A percentile compares a stretch with the other conserved stretches of the same genome.
Conservation (phyloP, 1,140 invertebrate genomes). For the Nomia melanderi region DNA sequence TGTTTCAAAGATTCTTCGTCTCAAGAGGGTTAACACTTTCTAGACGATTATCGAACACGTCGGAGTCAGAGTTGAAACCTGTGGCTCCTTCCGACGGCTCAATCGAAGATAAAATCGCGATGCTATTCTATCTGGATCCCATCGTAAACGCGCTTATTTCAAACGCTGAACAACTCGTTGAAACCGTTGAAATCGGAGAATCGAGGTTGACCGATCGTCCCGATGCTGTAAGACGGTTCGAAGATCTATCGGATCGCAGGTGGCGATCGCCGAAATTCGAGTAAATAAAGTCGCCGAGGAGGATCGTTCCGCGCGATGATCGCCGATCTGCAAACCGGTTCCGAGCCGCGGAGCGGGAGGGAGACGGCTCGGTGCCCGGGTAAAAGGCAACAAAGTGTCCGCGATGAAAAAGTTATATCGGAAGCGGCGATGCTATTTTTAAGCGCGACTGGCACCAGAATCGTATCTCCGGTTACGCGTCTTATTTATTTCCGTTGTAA, state of each 20-base stretch:
- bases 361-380: not conserved
- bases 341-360: not conserved
- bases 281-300: not conserved
- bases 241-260: not conserved
- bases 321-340: not conserved
- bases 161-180: too few species aligned
- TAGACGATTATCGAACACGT: too few species aligned
- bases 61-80: too few species aligned
- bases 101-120: too few species aligned
- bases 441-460: not conserved
- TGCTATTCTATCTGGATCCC: too few species aligned
- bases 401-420: constrained; percentile 29
- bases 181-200: too few species aligned
- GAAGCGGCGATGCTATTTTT: constrained; percentile 4
- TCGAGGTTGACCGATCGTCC: too few species aligned
- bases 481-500: constrained; percentile 27
- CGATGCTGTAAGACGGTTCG: too few species aligned
- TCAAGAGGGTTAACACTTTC: too few species aligned
- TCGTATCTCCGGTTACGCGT: constrained; percentile 17
- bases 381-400: constrained; percentile 12
- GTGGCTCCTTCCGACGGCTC: too few species aligned
- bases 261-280: constrained; percentile 10
- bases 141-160: too few species aligned
- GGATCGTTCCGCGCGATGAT: constrained; percentile 10
- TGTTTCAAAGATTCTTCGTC: too few species aligned